These are phyloP conservation scores for Luperina nickerlii DNA, from an alignment of 2,888 invertebrate genomes.

Conservation along the genomic window DNA sequence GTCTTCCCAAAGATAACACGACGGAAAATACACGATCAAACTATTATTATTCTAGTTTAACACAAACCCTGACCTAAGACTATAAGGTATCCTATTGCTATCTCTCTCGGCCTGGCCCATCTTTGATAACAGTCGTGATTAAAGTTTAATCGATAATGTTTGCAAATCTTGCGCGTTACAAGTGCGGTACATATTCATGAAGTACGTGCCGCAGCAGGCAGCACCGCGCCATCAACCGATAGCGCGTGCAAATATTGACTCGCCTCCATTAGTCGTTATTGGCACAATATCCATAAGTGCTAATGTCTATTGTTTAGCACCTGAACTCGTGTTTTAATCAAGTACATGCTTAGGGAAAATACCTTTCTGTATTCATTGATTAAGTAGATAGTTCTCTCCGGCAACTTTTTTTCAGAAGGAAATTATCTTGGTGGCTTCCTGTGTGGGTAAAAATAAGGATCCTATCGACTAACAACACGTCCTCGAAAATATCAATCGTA, in stretches of 20 bases:
- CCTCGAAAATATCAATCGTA: neutral
- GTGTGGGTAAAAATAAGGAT: neutral
- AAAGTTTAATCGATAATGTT: constrained; percentile 12
- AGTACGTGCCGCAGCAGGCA: constrained; percentile 1
- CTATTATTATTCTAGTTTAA: neutral
- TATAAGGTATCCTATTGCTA: no score
- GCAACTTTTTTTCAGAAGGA: neutral
- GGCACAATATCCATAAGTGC: constrained; percentile 38
- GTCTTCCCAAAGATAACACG: neutral
- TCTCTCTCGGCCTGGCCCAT: neutral
- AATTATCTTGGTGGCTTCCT: neutral
- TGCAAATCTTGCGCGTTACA: constrained; percentile 14
- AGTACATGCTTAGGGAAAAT: constrained; percentile 32
- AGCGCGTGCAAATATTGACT: constrained; percentile 64
- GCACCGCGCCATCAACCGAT: constrained; percentile 62
- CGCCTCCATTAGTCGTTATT: constrained; percentile 41
- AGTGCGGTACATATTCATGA: constrained; percentile 45
- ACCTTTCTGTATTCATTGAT: constrained; percentile 11
- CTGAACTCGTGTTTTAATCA: constrained; percentile 37
- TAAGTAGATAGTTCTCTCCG: neutral
- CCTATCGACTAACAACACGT: neutral
- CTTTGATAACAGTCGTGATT: constrained; percentile 1
- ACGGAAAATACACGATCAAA: neutral
- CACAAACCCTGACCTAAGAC: constrained; percentile 28
- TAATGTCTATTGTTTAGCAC: constrained; percentile 45